Percentiles rank a stretch among this genome's conserved stretches.
Evolutionary conservation across 2,113 vertebrate species (phyloP).

Genomic region (Myodes glareolus): DNA sequence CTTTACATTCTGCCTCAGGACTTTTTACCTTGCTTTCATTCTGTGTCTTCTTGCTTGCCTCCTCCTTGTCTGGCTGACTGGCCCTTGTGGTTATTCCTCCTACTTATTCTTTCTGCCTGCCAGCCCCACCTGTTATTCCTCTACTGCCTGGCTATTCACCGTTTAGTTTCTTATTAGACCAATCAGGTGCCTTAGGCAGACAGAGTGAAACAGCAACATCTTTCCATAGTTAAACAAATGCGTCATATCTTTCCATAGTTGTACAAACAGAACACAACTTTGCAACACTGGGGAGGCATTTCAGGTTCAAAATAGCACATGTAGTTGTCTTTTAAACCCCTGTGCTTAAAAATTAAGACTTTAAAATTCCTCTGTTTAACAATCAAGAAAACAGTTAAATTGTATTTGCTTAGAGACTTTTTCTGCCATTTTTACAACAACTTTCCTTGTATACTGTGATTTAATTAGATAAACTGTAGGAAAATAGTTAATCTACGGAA

Average conservation of each 20-base stretch:
- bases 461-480: background rate
- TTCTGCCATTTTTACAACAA: background rate
- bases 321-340: background rate
- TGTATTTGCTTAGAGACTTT: slow-evolving; percentile 2
- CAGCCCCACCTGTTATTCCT: background rate
- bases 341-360: background rate
- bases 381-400: background rate
- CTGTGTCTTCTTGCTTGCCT: background rate
- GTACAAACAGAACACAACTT: no score
- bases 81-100: background rate
- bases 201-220: no score
- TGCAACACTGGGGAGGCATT: background rate
- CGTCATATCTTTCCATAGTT: no score
- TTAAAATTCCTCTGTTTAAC: background rate
- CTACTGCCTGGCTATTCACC: background rate
- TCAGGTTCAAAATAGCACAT: background rate
- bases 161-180: background rate
- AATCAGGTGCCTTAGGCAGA: background rate
- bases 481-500: background rate
- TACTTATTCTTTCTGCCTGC: background rate
- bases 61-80: background rate
- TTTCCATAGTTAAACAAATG: background rate
- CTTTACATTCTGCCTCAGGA: background rate
- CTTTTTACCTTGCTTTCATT: background rate
- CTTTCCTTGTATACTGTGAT: background rate